Percentiles rank a stretch among this genome's conserved stretches.
Evolutionary conservation across 2,888 invertebrate species (phyloP).

Genomic region (Tachystola acroxantha): DNA sequence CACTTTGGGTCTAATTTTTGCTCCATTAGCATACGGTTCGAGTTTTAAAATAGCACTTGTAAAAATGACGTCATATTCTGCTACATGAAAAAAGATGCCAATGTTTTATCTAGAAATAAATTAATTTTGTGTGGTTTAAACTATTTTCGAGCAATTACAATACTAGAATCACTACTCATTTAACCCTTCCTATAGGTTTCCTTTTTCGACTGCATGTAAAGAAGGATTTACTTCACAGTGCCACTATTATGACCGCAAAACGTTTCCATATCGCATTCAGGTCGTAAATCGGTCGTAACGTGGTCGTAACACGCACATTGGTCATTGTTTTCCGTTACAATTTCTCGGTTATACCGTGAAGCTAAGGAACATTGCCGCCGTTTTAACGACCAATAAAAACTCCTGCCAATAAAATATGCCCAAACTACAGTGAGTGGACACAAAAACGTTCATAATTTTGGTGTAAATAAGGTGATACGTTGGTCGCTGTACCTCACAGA

Average conservation of each 20-base stretch:
- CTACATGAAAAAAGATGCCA: too few species aligned
- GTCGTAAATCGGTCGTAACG: slow-evolving; percentile 42
- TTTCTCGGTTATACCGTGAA: slow-evolving; percentile 35
- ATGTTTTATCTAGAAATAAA: too few species aligned
- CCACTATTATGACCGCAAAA: slow-evolving; percentile 2
- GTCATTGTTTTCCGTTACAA: slow-evolving; percentile 49
- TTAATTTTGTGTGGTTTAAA: too few species aligned
- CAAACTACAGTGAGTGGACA: slow-evolving; percentile 18
- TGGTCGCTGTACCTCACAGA: too few species aligned
- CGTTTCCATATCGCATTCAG: slow-evolving; percentile 15
- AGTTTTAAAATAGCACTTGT: too few species aligned
- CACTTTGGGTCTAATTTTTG: too few species aligned
- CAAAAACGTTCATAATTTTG: background rate
- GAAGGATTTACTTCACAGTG: background rate
- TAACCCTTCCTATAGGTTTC: background rate
- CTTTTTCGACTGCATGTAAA: background rate
- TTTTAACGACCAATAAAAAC: slow-evolving; percentile 54
- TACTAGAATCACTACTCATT: background rate
- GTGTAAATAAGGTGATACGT: too few species aligned
- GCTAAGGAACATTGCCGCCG: slow-evolving; percentile 33
- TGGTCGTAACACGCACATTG: slow-evolving; percentile 38
- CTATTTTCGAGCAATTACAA: background rate
- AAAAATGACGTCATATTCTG: too few species aligned
- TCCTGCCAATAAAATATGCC: slow-evolving; percentile 42
- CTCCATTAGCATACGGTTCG: too few species aligned